phyloP scores from a whole-genome alignment of 1,140 invertebrate species.

The Zaprionus ornatus region DNA sequence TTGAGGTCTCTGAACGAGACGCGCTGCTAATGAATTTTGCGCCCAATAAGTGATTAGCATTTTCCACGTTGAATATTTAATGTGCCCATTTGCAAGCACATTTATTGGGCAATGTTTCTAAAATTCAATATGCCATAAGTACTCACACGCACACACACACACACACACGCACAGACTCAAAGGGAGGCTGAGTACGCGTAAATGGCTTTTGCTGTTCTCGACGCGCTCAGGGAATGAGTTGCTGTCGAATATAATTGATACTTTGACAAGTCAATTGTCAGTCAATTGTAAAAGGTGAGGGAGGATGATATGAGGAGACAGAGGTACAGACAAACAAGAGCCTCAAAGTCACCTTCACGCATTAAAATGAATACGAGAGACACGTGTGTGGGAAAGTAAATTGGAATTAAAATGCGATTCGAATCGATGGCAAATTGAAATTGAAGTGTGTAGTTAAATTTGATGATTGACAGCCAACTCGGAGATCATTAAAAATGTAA shows the following conservation, averaged over 20 bases:
- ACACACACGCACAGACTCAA: neutral
- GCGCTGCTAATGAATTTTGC: slow-evolving; percentile 68
- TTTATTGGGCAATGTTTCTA: slow-evolving; percentile 62
- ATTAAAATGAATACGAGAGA: neutral
- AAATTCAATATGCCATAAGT: slow-evolving; percentile 55
- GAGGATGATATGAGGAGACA: neutral
- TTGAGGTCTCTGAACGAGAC: slow-evolving; percentile 33
- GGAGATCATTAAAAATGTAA: neutral
- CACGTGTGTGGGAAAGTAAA: neutral
- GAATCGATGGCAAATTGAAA: neutral
- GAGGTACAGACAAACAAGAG: neutral
- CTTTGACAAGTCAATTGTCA: slow-evolving; percentile 78
- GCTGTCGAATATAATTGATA: slow-evolving; percentile 74
- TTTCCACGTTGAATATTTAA: slow-evolving; percentile 75
- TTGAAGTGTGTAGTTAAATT: slow-evolving; percentile 8
- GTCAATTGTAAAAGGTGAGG: slow-evolving; percentile 46
- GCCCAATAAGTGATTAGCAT: slow-evolving; percentile 75
- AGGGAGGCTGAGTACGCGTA: slow-evolving; percentile 48
- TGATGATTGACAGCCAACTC: neutral
- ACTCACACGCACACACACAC: neutral
- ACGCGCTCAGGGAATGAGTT: neutral
- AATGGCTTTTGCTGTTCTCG: slow-evolving; percentile 49
- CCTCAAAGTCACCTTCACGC: slow-evolving; percentile 14
- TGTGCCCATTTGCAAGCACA: slow-evolving; percentile 44
- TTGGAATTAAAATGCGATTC: slow-evolving; percentile 18